phyloP scores from a whole-genome alignment of 1,140 invertebrate species.

The Steinernema khuongi region DNA sequence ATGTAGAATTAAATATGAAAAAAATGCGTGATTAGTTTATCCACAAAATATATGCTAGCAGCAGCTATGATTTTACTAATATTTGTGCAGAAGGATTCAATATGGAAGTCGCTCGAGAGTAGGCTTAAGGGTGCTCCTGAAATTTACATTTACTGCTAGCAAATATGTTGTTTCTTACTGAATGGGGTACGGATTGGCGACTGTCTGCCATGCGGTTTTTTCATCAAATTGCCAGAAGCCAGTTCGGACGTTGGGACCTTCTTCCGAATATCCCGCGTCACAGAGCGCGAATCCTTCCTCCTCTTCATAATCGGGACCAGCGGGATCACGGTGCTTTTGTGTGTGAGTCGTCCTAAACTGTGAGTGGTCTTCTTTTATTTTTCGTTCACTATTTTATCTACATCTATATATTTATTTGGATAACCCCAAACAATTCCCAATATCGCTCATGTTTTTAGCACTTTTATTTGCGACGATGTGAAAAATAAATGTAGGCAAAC shows the following conservation, averaged over 20 bases:
- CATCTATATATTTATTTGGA: neutral
- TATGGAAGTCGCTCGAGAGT: conserved; percentile 55
- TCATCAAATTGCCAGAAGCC: conserved; percentile 57
- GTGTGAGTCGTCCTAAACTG: neutral
- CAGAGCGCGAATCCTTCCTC: conserved; percentile 42
- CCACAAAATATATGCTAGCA: no score
- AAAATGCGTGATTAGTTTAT: no score
- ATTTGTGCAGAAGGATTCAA: conserved; percentile 21
- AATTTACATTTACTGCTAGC: conserved; percentile 17
- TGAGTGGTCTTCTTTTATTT: neutral
- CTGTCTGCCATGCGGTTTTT: conserved; percentile 49
- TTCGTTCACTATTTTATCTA: neutral
- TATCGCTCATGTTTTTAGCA: conserved; percentile 3
- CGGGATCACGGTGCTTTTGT: neutral
- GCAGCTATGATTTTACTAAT: no score
- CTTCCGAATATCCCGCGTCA: conserved; percentile 32
- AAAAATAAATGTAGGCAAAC: neutral
- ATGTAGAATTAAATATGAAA: no score
- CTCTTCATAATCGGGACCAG: conserved; percentile 16
- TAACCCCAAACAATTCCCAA: neutral
- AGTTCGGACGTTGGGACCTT: conserved; percentile 30
- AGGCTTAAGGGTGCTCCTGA: conserved; percentile 52
- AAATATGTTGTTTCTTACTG: conserved; percentile 38
- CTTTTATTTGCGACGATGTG: conserved; percentile 25
- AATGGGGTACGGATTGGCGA: conserved; percentile 57